Evolutionary conservation across 2,113 vertebrate species (phyloP).

Genomic region (Emydura subglobosa): DNA sequence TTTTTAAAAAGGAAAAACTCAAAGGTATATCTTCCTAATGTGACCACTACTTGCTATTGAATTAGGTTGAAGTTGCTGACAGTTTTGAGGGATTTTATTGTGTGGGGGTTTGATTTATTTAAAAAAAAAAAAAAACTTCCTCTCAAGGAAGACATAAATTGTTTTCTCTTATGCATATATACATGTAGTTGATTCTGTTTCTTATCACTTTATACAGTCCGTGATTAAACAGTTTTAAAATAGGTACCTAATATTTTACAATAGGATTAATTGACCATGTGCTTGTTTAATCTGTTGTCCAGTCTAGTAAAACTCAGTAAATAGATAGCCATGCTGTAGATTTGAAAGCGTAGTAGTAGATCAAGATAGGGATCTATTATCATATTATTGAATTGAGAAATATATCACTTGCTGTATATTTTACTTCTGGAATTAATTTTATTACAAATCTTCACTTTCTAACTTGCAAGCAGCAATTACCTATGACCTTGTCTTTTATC

Average conservation of each 20-base stretch:
- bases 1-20: background rate
- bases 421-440: background rate
- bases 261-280: background rate
- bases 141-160: background rate
- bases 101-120: too few species aligned
- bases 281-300: background rate
- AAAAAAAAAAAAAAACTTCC: background rate
- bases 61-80: background rate
- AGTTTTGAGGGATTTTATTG: background rate
- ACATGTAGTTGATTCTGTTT: background rate
- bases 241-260: background rate
- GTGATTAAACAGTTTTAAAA: background rate
- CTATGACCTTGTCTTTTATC: background rate
- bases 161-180: background rate
- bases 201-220: background rate
- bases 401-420: background rate
- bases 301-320: background rate
- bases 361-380: background rate
- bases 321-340: background rate
- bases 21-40: background rate
- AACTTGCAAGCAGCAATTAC: background rate
- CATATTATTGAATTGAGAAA: background rate
- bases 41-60: accelerated
- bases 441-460: background rate
- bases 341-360: background rate